Evolutionary conservation across 2,797 vertebrate species (phyloP), one percentile per base, ranked within the genome.

Genomic region (Melanogrammus aeglefinus): DNA sequence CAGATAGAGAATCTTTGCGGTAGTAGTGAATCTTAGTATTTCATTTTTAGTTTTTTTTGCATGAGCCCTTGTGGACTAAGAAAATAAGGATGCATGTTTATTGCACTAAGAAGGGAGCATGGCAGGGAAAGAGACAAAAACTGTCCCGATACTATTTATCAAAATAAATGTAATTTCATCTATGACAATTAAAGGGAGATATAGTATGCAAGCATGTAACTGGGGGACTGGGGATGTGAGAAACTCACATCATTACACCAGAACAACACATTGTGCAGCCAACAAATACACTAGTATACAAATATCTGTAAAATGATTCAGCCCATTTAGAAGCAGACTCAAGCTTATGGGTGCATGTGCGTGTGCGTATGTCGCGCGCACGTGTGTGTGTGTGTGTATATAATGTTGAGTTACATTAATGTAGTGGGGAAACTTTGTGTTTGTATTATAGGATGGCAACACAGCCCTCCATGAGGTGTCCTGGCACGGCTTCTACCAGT

Each of bases 401-500:
- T 57, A 6, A 36, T 29, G 13, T 16, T 51, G 4, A 51, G 44
- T 51, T 51, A 51, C 44, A 4, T 13, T 16, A 51, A 51, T 51
- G 44, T 21, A n/a, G 57, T 10, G n/a, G 10, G 57, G 2, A 5
- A 63, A 21, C 57, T 69, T 12, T 69, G 63, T 9, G 4, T 51
- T 0, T 80, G 82, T 87, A 75, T 79, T 41, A 81, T 0, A 98
- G 97, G 96, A 97, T 0, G 96, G 96, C 27, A 98, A 97, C 87
- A 96, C 96, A 0, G 96, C 96, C 21, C 95, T 98, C 57, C 96
- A 98, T 0, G 96, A 98, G 88, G 96, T 93, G 0, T 94, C 94
- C 6, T 98, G 96, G 96, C 96, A 98, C 0, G 97, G 96, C 16
- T 98, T 97, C 92, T 95, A 94, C 85, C 94, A 95, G 78, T 97